Base-by-base conservation (phyloP, 1,140 invertebrate species). In the Epicauta chinensis region DNA sequence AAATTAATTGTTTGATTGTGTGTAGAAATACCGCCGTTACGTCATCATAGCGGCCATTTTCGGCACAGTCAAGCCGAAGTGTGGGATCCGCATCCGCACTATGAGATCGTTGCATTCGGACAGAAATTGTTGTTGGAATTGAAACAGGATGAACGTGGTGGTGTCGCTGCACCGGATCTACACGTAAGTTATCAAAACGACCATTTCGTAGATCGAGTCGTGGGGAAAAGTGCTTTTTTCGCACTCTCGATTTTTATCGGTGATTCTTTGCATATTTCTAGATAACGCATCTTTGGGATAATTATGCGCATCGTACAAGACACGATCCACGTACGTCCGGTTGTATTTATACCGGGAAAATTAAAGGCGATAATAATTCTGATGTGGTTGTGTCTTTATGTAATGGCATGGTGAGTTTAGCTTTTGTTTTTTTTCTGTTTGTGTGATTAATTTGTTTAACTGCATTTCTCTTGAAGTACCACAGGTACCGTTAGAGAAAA, bases 1-100 rank as follows among this genome's bases (percentile, higher is more conserved):
- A 5, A 10, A 10, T 30, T 30, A 30, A 5, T 30, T 30, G 17
- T 11, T 38, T 30, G 15, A 51, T 55, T 48, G 38, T 13, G 58
- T 53, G 4, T 45, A 64, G 62, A 53, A 51, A 42, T 54, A 37
- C 63, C 65, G 11, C 42, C 53, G 9, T 36, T 67, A 10, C 51
- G 73, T 35, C 76, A 78, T 50, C 74, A 80, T 58, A 79, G 73
- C 31, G 82, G 82, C 4, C 81, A 84, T 59, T 85, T 81, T 62
- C 74, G 83, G 14, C 78, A 77, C 45, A 73, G 75, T 44, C 71
- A 70, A 13, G 78, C 80, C 9, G 68, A 76, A 62, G 70, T 84
- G 13, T 87, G 84, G 84, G 84, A 87, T 66, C 82, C 82, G 11
- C 81, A 86, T 73, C 84, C 84, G 1, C 75, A 81, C 50, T 87